Evolutionary conservation across 2,797 vertebrate species (phyloP).

Genomic region (Clarias platycephalus): DNA sequence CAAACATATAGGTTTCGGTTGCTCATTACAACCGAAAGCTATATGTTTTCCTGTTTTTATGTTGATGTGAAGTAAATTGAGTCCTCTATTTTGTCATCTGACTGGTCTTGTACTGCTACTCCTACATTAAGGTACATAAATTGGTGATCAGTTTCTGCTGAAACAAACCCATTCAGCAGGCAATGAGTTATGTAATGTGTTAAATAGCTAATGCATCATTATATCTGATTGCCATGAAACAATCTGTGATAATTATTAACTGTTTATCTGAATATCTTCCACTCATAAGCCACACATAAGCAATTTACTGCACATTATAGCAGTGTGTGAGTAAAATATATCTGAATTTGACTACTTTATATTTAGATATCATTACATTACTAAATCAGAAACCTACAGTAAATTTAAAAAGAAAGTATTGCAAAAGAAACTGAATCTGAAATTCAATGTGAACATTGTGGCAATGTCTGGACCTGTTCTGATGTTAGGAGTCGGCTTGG

Average conservation of each 20-base stretch:
- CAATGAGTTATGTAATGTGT: background rate
- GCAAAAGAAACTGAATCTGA: background rate
- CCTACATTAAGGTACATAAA: background rate
- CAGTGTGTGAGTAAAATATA: no score
- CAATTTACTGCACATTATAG: no score
- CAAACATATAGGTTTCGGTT: no score
- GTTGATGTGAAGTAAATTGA: background rate
- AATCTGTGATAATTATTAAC: background rate
- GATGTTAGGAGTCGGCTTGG: constrained; percentile 69
- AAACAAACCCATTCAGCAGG: background rate
- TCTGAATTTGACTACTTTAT: background rate
- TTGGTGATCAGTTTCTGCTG: background rate
- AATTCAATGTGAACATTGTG: background rate
- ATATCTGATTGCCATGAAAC: background rate
- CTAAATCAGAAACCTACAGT: background rate
- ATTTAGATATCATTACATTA: background rate
- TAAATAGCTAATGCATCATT: background rate
- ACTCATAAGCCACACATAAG: no score
- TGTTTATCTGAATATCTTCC: background rate
- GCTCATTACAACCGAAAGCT: background rate
- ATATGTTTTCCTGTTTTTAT: background rate
- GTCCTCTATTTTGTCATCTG: background rate
- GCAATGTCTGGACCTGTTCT: constrained; percentile 60
- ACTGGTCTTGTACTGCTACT: background rate
- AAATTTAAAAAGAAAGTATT: background rate